Evolutionary conservation across 2,797 vertebrate species (phyloP), one percentile per base, ranked within the genome.

Genomic region (Mus spretus): DNA sequence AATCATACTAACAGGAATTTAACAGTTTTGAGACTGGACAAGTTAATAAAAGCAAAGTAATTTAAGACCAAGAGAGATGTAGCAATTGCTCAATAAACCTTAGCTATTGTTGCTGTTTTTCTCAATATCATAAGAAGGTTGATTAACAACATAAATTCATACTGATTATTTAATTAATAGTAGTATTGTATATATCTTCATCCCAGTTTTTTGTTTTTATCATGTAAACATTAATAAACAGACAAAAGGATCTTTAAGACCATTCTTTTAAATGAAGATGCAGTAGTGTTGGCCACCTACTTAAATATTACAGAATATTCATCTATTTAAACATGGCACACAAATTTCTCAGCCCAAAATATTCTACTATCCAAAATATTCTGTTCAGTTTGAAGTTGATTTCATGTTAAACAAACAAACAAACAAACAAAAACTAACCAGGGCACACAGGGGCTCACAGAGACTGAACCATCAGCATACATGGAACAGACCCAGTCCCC

Each of bases 161-260:
- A 83, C 26, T 37, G 44, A 85, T 61, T 89, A 77, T 95, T n/a
- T 7, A 96, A 53, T 89, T 72, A 81, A 47, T 47, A 7, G 26
- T 61, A 40, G 20, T 40, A 89, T 0, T 91, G 13, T 63, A 61
- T 55, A 17, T 63, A 63, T 50, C 4, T 80, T 74, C 20, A 70
- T 84, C 75, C 86, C 65, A 57, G 2, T 67, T 84, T 92, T 47
- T 28, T 90, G 4, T 53, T 47, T 37, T 95, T 61, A 95, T 44
- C 79, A 13, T 83, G 28, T 92, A 93, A 89, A 63, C 24, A 74
- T 93, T 50, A 82, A 86, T 40, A 85, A 81, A 91, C 55, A 17
- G 90, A 94, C 12, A 70, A 40, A 55, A 82, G 6, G 70, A 79
- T 57, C 65, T 74, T 91, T 57, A 65, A 53, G 90, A 70, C 0